Evolutionary conservation across 2,113 vertebrate species (phyloP), one percentile per base, ranked within the genome.

Genomic region (Hoplias malabaricus): DNA sequence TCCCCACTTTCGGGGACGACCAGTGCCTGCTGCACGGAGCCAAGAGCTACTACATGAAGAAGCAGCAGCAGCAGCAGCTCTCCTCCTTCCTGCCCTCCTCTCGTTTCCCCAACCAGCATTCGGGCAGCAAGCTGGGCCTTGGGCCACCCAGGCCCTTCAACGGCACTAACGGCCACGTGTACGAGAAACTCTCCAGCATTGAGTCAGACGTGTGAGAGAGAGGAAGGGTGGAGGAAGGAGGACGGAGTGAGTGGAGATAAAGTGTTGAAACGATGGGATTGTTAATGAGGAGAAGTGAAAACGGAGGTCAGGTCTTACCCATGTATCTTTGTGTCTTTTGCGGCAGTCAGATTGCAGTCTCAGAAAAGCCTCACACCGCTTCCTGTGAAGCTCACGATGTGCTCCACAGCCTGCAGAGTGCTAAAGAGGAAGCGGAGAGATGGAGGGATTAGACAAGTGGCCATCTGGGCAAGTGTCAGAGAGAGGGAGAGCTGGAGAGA

Each of bases 181-280:
- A 99, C 86, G 98, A 99, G 93, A 99, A 99, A 93, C 95, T 99
- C 84, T 99, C 98, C 90, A 99, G 98, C 91, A 99, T 99, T 78
- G 98, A 99, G 91, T 99, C 98, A 80, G 98, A 99, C 33, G 98
- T 99, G 93, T 99, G 93, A 97, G 85, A 87, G 84, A 89, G 85
- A 88, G 87, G 87, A 71, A 19, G 0, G 89, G 85, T 76, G 85
- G 80, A 79, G 31, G 79, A 82, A 56, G 62, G 75, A 70, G 75
- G 84, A 82, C 78, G 57, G 12, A 57, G 82, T 76, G 78, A 72
- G 67, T 14, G 66, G 68, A 75, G 62, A 83, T 77, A 76, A 82
- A 78, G n/a, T 43, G 65, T 72, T 75, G 81, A 84, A 88, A 87
- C 87, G 89, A 86, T 86, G 87, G 84, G 81, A 84, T 48, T 19